Evolutionary conservation across 2,888 invertebrate species (phyloP), one percentile per base, ranked within the genome.

Genomic region (Cantharis lateralis): DNA sequence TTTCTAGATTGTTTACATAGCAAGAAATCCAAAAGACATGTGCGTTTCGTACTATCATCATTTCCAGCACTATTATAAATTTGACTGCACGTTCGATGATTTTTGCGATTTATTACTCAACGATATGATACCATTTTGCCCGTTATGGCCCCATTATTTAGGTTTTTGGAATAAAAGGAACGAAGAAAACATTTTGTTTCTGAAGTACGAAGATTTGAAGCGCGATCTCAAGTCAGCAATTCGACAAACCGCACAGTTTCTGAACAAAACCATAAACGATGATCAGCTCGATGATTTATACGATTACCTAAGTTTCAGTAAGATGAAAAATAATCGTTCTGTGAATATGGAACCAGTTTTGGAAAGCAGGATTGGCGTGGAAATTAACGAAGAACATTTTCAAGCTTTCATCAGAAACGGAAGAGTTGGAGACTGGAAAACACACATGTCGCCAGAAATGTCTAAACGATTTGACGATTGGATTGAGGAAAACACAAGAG

Each of bases 1-100:
- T 64, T 84, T 83, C 68, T 85, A 96, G 95, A 93, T 96, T 16
- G 93, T 98, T 79, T 98, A 97, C 87, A 93, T 95, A 0, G 92
- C 95, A 0, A 92, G 98, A 70, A 96, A 98, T 88, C 96, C 97
- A 0, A 97, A 97, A 87, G 98, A 98, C 86, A 92, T 95, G 84
- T 94, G 94, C 79, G 95, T 97, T 0, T 97, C 97, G 0, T 96
- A 94, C 85, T 97, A 94, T 86, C 93, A 96, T 87, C 95, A 96
- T 87, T 95, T 93, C 85, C 91, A 90, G 76, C 88, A 94, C 72
- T 90, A 95, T 62, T 94, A 96, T 82, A 91, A 91, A 76, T 84
- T 90, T 70, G 79, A 84, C 20, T 85, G 86, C 0, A 89, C 90
- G 0, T 95, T 95, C 81, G 93, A 95, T 63, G 93, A 95, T 75